Conservation (phyloP, 1,140 invertebrate species). For the Goniozus legneri region DNA sequence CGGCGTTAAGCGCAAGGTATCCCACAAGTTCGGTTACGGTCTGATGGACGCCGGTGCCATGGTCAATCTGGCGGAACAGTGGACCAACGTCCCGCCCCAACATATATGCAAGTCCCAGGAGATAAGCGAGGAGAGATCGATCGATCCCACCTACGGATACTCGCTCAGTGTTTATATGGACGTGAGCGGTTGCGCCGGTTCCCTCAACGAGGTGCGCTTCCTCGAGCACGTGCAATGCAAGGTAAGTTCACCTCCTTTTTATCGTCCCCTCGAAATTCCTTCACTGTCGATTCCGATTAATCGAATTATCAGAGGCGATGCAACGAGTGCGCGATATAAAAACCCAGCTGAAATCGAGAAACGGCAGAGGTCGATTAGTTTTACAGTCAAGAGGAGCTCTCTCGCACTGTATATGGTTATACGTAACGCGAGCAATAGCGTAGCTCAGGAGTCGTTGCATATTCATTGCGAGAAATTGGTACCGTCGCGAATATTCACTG, state of each 20-base stretch:
- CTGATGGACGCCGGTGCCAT: slow-evolving; percentile 95
- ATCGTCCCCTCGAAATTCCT: not conserved
- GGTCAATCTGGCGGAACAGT: slow-evolving; percentile 86
- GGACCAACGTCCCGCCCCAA: slow-evolving; percentile 93
- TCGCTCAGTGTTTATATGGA: slow-evolving; percentile 76
- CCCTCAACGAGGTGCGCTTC: slow-evolving; percentile 83
- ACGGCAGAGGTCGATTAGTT: too few relatives aligned
- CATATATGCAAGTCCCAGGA: slow-evolving; percentile 92
- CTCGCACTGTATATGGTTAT: too few relatives aligned
- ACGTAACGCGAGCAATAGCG: too few relatives aligned
- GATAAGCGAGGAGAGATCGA: slow-evolving; percentile 77
- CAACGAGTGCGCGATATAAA: too few relatives aligned
- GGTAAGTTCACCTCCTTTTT: slow-evolving; percentile 36
- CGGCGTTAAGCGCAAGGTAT: slow-evolving; percentile 88
- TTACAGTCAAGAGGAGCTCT: too few relatives aligned
- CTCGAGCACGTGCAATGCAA: slow-evolving; percentile 93
- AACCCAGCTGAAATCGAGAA: too few relatives aligned
- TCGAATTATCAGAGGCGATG: too few relatives aligned
- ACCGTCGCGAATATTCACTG: too few relatives aligned
- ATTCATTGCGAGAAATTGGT: too few relatives aligned
- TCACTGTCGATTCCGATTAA: too few relatives aligned
- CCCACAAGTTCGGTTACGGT: slow-evolving; percentile 96
- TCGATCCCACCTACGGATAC: slow-evolving; percentile 68
- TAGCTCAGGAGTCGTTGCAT: too few relatives aligned
- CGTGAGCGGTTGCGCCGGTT: slow-evolving; percentile 80